Conservation (phyloP, 2,888 invertebrate species). For the Oconnorella tubifera region DNA sequence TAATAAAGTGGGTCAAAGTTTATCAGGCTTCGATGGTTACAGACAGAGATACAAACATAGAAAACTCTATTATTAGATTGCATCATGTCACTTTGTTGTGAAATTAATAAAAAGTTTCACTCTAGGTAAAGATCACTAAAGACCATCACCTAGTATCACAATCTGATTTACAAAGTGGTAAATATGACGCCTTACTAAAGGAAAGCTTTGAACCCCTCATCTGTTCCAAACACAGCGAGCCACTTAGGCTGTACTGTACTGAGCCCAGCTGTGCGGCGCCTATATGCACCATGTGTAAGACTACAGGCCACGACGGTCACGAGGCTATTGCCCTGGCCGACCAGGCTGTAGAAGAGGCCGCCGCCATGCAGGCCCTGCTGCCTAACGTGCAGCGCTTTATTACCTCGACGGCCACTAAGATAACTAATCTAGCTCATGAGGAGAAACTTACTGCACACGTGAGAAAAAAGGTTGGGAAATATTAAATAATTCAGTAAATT, state of each 20-base stretch:
- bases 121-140: constrained; percentile 33
- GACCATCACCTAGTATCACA: constrained; percentile 34
- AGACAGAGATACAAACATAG: too few species aligned
- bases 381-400: constrained; percentile 28
- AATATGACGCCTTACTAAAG: constrained; percentile 35
- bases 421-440: constrained; percentile 33
- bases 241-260: constrained; percentile 33
- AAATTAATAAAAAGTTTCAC: too few species aligned
- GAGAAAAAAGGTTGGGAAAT: constrained; percentile 23
- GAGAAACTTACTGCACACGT: constrained; percentile 33
- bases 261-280: constrained; percentile 34
- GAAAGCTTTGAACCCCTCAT: constrained; percentile 36
- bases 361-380: constrained; percentile 25
- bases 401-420: constrained; percentile 26
- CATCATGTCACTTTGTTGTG: too few species aligned
- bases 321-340: constrained; percentile 31
- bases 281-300: constrained; percentile 37
- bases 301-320: constrained; percentile 34
- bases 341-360: constrained; percentile 30
- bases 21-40: too few species aligned
- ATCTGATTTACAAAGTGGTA: constrained; percentile 31
- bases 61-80: too few species aligned
- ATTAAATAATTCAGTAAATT: not conserved
- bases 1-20: too few species aligned
- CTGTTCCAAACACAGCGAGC: constrained; percentile 36